Conservation (phyloP, 2,113 vertebrate species). For the Ochotona princeps region DNA sequence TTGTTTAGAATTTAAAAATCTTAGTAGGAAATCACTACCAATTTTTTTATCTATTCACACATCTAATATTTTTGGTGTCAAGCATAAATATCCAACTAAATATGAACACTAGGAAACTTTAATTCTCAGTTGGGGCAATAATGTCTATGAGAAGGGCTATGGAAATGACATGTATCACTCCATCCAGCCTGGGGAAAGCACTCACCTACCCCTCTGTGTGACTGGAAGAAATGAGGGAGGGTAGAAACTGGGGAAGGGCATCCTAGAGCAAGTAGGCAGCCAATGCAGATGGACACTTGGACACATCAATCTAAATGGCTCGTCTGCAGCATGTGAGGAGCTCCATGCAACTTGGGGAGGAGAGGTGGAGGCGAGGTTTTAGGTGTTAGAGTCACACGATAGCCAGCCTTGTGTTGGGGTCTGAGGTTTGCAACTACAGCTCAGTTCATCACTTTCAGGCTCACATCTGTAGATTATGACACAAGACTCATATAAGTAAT, state of each 20-base stretch:
- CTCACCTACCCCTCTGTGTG: too few relatives aligned
- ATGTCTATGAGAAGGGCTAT: background rate
- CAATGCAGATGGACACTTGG: too few relatives aligned
- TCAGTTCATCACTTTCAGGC: too few relatives aligned
- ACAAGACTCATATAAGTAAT: too few relatives aligned
- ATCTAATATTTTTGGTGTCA: background rate
- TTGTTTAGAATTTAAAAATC: constrained; percentile 3
- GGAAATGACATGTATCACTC: background rate
- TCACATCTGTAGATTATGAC: too few relatives aligned
- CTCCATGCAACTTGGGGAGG: too few relatives aligned
- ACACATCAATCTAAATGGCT: too few relatives aligned
- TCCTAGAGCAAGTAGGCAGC: background rate
- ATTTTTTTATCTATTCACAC: background rate
- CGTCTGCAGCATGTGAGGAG: too few relatives aligned
- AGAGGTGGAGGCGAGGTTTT: too few relatives aligned
- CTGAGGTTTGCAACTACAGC: too few relatives aligned
- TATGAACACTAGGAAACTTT: background rate
- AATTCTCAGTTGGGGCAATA: background rate
- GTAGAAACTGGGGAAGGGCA: background rate
- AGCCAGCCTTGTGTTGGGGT: too few relatives aligned
- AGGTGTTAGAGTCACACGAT: too few relatives aligned
- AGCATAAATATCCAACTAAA: constrained; percentile 22
- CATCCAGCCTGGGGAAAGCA: background rate
- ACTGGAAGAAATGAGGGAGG: background rate
- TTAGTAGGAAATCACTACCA: background rate